Conservation (phyloP, 2,113 vertebrate genomes). For the Rattus norvegicus region DNA sequence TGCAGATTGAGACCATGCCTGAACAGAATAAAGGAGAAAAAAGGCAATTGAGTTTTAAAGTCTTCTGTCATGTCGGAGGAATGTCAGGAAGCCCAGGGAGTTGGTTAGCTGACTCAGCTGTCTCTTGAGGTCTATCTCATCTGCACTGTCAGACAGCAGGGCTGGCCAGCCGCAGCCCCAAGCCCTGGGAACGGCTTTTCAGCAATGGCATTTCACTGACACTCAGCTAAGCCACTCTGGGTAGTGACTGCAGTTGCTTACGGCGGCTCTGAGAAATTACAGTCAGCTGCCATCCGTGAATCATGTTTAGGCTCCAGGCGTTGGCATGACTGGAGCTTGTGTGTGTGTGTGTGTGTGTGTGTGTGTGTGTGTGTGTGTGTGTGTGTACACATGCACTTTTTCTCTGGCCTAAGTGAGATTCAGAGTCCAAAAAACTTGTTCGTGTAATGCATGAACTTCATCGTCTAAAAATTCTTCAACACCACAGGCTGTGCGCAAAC, state of each 20-base stretch:
- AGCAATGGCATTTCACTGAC: background rate
- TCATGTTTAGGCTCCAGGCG: background rate
- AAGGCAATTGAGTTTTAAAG: background rate
- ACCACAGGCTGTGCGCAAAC: background rate
- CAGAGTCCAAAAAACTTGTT: background rate
- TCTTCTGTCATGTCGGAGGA: background rate
- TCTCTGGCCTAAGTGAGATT: background rate
- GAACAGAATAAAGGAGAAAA: background rate
- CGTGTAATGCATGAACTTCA: background rate
- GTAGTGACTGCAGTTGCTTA: background rate
- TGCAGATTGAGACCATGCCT: background rate
- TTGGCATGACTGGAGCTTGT: background rate
- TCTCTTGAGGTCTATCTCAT: background rate
- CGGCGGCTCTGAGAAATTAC: background rate
- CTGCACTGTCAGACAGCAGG: too few relatives aligned
- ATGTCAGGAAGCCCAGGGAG: background rate
- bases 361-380: background rate
- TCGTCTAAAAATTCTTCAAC: too few relatives aligned
- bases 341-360: background rate
- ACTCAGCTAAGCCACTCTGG: background rate
- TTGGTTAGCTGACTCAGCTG: background rate
- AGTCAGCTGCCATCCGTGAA: too few relatives aligned
- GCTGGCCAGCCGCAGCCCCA: background rate
- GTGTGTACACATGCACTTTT: fast-evolving
- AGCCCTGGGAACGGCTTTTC: background rate